Evolutionary conservation across 1,140 invertebrate genomes (phyloP).

Genomic region (Cataglyphis hispanica): DNA sequence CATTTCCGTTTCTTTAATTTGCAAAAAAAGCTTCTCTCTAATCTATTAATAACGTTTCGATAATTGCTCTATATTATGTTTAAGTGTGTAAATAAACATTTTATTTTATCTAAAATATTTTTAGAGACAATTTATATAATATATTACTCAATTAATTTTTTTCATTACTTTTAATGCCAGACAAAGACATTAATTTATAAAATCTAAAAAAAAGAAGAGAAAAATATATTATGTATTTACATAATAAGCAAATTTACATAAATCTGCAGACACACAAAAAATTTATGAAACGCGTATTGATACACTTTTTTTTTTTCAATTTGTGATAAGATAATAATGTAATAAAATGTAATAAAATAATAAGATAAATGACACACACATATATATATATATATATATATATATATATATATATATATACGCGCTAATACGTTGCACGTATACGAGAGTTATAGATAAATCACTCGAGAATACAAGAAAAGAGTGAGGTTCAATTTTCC

Average conservation of each 20-base stretch:
- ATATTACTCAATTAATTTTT: not conserved
- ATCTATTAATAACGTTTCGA: not conserved
- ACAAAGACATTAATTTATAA: not conserved
- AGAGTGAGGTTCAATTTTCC: conserved; percentile 15
- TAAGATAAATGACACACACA: not conserved
- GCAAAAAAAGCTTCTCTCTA: not conserved
- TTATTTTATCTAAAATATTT: conserved; percentile 1
- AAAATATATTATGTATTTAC: not conserved
- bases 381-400: too few relatives aligned
- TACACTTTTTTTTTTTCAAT: not conserved
- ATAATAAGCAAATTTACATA: not conserved
- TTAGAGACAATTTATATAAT: not conserved
- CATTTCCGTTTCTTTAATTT: conserved; percentile 29
- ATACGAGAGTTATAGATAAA: conserved; percentile 2
- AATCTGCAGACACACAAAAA: not conserved
- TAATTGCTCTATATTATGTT: not conserved
- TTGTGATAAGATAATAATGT: not conserved
- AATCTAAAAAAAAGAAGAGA: not conserved
- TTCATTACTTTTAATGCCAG: not conserved
- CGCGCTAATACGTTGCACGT: conserved; percentile 12
- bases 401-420: not conserved
- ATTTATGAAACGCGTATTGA: not conserved
- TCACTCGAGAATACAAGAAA: not conserved
- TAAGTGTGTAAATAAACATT: not conserved
- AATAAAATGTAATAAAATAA: too few relatives aligned